Evolutionary conservation across 1,140 invertebrate species (phyloP), one percentile per base, ranked within the genome.

Genomic region (Rhopalosiphum maidis): DNA sequence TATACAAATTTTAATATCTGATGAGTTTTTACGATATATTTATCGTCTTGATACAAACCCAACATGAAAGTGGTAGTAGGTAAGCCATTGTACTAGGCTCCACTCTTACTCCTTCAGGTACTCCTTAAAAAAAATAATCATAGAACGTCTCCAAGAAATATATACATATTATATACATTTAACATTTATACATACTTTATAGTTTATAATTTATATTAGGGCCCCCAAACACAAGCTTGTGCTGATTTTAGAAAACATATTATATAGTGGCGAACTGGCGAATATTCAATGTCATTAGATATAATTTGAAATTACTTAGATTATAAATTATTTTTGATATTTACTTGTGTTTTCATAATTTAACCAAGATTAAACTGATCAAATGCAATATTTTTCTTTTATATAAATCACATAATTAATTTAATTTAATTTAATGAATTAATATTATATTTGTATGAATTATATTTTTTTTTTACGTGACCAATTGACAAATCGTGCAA

Each of bases 401-500:
- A 43, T 8, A 43, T 85, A 23, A 43, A 85, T 43, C 11, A 68
- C 9, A n/a, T 30, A 15, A 68, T 68, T 37, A 0, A 3, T 85
- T 11, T 22, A 5, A 37, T 41, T 85, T 85, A 43, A 25, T 41
- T 85, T 25, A 25, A 86, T 41, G 3, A 46, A 41, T 30, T 46
- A 25, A 86, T 86, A 86, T 86, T 43, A 43, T 86, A 43, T 86
- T 86, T 43, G 11, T 25, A 68, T 68, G 41, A 43, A 43, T 43
- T 18, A 86, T 0, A 46, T 86, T 30, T 41, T 83, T 82, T 22
- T 90, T 90, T 54, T 25, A 55, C 35, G 22, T 55, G 35, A 90
- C 35, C 55, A 54, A 54, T 87, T 87, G 85, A 87, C 48, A 90
- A 90, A 55, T 90, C 88, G 88, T 90, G 88, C 88, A 41, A 90